Evolutionary conservation across 2,113 vertebrate genomes (phyloP).

Genomic region (Sakesphorus luctuosus): DNA sequence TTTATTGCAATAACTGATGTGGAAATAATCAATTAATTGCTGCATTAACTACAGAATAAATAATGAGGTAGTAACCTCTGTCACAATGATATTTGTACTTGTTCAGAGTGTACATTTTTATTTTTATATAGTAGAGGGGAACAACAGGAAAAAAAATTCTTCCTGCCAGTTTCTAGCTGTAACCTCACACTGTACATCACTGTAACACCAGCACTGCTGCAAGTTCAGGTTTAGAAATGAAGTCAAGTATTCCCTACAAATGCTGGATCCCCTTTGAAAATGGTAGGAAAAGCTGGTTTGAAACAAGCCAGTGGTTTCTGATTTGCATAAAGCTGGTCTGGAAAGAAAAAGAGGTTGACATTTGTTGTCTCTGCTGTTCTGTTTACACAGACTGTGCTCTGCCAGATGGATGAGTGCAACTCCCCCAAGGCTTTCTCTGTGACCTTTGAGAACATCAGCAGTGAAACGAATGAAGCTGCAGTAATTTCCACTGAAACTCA

Average conservation of each 20-base stretch:
- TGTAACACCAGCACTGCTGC: rapidly evolving
- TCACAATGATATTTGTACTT: background rate
- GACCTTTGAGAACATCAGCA: background rate
- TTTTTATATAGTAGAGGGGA: background rate
- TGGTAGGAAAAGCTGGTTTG: background rate
- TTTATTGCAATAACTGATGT: background rate
- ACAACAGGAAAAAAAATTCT: background rate
- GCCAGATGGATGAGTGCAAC: background rate
- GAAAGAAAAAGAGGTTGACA: background rate
- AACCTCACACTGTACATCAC: background rate
- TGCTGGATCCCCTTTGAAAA: background rate
- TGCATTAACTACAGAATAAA: background rate
- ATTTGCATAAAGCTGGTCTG: background rate
- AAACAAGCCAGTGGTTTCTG: background rate
- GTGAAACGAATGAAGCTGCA: background rate
- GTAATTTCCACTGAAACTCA: background rate
- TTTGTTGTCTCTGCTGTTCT: background rate
- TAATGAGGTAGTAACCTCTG: background rate
- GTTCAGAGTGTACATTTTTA: background rate
- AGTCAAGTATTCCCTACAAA: background rate
- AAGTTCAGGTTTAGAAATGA: background rate
- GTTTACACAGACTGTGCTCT: background rate
- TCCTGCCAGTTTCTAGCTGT: background rate
- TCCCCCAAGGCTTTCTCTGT: background rate
- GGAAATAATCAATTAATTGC: background rate